These are phyloP conservation scores for Drosophila obscura DNA, from an alignment of 1,140 invertebrate genomes.

Conservation along the genomic window DNA sequence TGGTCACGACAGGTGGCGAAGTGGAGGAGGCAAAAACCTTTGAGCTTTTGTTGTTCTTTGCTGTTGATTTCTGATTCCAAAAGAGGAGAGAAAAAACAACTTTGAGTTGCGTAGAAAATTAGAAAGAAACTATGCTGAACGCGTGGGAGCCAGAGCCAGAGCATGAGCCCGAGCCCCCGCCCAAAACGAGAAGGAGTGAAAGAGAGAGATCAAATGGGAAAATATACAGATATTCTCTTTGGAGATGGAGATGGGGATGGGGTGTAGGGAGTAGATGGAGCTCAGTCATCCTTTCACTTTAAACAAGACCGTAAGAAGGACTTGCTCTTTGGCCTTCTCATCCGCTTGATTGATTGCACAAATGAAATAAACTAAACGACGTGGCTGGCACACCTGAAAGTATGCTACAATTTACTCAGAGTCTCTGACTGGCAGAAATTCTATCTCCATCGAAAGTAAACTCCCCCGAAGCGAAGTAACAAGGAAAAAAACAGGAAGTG, in stretches of 20 bases:
- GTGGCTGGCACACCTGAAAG: conserved; percentile 20
- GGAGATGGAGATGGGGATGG: neutral
- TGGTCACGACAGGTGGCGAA: conserved; percentile 34
- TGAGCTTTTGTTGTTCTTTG: conserved; percentile 25
- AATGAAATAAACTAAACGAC: conserved; percentile 50
- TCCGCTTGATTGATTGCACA: conserved; percentile 68
- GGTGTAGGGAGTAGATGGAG: conserved; percentile 32
- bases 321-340: conserved; percentile 52
- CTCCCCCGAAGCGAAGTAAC: too few relatives aligned
- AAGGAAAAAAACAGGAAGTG: too few relatives aligned
- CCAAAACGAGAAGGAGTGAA: too few relatives aligned
- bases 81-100: too few relatives aligned
- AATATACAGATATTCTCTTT: neutral
- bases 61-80: conserved; percentile 14
- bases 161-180: too few relatives aligned
- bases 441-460: too few relatives aligned
- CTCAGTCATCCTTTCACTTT: conserved; percentile 48
- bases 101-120: conserved; percentile 1
- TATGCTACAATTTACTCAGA: conserved; percentile 17
- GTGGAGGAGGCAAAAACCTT: neutral
- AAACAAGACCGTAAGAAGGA: conserved; percentile 19
- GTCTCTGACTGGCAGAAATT: conserved; percentile 4
- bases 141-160: neutral
- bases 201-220: too few relatives aligned
- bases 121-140: conserved; percentile 7